phyloP scores from a whole-genome alignment of 2,797 vertebrate genomes.

The Lepus townsendii region DNA sequence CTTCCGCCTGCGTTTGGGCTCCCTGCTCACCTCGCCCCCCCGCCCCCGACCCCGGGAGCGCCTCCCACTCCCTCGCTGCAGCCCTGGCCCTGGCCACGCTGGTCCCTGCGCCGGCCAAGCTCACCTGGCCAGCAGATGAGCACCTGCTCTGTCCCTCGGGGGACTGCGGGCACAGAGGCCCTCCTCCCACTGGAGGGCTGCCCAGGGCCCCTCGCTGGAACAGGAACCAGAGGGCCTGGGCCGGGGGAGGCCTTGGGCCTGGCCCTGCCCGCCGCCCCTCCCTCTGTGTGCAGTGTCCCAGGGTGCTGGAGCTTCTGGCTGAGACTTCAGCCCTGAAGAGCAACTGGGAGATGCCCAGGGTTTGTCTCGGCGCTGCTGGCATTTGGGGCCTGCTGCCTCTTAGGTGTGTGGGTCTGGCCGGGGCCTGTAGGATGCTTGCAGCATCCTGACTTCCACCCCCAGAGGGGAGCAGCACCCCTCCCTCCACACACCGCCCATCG shows the following conservation, averaged over 20 bases:
- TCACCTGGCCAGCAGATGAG: not conserved
- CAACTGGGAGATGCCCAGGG: rapidly evolving
- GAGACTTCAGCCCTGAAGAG: not conserved
- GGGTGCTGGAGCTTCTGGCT: not conserved
- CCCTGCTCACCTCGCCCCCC: constrained; percentile 17
- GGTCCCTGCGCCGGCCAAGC: not conserved
- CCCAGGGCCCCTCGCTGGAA: not conserved
- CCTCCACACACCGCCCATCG: rapidly evolving
- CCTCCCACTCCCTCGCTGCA: not conserved
- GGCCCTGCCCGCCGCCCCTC: not conserved
- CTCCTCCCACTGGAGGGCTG: not conserved
- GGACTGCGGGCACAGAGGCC: not conserved
- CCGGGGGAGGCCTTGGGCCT: not conserved
- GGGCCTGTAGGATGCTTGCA: rapidly evolving
- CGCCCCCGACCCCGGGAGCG: not conserved
- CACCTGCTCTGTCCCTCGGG: not conserved
- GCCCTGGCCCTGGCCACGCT: not conserved
- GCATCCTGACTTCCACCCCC: not conserved
- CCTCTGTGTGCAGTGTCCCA: not conserved
- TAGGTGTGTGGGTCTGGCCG: not conserved
- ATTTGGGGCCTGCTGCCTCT: not conserved
- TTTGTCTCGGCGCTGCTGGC: not conserved
- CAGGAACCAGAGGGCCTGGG: not conserved
- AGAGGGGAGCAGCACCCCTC: not conserved
- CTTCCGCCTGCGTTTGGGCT: not conserved